phyloP scores from a whole-genome alignment of 2,113 vertebrate species.

The Euleptes europaea region DNA sequence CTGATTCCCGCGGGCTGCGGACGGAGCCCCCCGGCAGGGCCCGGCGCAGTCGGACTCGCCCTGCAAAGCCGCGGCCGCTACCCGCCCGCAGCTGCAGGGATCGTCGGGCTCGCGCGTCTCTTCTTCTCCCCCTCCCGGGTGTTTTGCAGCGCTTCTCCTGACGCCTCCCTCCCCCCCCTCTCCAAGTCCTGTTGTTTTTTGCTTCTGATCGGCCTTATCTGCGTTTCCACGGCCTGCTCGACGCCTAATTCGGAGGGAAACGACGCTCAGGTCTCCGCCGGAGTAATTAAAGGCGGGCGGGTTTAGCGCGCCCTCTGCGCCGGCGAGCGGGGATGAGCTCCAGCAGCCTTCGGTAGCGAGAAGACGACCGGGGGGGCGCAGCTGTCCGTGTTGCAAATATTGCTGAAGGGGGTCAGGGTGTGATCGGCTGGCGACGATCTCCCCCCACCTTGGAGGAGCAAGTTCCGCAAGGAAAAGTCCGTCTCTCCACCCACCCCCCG shows the following conservation, averaged over 20 bases:
- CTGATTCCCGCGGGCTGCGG: too few relatives aligned
- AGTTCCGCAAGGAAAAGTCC: too few relatives aligned
- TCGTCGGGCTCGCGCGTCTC: background rate
- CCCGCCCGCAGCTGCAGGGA: background rate
- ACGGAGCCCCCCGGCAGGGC: too few relatives aligned
- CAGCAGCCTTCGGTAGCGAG: background rate
- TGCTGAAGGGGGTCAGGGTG: too few relatives aligned
- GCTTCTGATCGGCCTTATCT: background rate
- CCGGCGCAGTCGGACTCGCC: too few relatives aligned
- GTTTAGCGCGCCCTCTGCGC: conserved; percentile 9
- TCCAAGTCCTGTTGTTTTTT: background rate
- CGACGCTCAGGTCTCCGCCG: background rate
- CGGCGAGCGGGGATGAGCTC: background rate
- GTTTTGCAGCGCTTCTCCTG: background rate
- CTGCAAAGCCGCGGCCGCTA: background rate
- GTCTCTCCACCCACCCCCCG: too few relatives aligned
- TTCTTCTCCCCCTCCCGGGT: background rate
- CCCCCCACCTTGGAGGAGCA: too few relatives aligned
- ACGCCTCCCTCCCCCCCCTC: background rate
- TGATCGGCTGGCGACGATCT: too few relatives aligned
- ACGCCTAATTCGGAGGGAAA: background rate
- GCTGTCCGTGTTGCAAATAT: too few relatives aligned
- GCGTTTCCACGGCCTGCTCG: background rate
- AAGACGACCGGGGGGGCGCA: too few relatives aligned
- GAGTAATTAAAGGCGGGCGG: background rate